These are phyloP conservation scores for Arizona elegans DNA, from an alignment of 2,113 vertebrate genomes.

Conservation along the genomic window DNA sequence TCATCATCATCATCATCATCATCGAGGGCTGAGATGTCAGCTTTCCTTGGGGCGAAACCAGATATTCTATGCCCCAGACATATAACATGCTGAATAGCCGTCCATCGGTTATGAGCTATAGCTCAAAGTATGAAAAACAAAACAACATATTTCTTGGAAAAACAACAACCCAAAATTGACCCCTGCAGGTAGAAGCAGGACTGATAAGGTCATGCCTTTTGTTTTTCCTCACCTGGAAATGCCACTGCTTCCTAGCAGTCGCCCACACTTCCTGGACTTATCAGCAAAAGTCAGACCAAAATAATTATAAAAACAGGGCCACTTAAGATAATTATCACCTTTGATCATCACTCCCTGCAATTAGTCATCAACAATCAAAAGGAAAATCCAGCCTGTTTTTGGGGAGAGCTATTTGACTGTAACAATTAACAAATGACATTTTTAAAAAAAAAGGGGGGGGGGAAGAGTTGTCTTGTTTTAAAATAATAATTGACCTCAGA, in stretches of 20 bases:
- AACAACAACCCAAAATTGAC: not conserved
- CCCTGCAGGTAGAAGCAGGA: not conserved
- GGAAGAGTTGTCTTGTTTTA: slow-evolving; percentile 20
- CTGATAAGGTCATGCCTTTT: slow-evolving; percentile 35
- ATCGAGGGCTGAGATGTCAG: not conserved
- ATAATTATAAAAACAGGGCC: slow-evolving; percentile 16
- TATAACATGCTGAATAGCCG: not conserved
- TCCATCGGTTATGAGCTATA: not conserved
- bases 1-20: not conserved
- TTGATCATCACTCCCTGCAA: slow-evolving; percentile 39
- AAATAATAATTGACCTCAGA: slow-evolving; percentile 25
- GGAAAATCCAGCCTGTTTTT: not conserved
- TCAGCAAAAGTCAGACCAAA: slow-evolving; percentile 54
- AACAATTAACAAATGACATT: slow-evolving; percentile 48
- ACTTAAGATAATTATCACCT: slow-evolving; percentile 45
- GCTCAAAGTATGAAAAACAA: not conserved
- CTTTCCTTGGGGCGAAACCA: not conserved
- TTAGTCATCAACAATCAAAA: slow-evolving; percentile 60
- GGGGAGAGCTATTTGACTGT: slow-evolving; percentile 20
- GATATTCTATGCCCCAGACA: not conserved
- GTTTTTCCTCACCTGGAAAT: not conserved
- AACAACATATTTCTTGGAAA: not conserved
- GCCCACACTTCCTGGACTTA: slow-evolving; percentile 37
- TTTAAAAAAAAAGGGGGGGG: slow-evolving; percentile 23
- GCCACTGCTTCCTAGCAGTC: slow-evolving; percentile 44